These are phyloP conservation scores for Oxyura jamaicensis DNA, from an alignment of 2,113 vertebrate genomes.

Conservation along the genomic window DNA sequence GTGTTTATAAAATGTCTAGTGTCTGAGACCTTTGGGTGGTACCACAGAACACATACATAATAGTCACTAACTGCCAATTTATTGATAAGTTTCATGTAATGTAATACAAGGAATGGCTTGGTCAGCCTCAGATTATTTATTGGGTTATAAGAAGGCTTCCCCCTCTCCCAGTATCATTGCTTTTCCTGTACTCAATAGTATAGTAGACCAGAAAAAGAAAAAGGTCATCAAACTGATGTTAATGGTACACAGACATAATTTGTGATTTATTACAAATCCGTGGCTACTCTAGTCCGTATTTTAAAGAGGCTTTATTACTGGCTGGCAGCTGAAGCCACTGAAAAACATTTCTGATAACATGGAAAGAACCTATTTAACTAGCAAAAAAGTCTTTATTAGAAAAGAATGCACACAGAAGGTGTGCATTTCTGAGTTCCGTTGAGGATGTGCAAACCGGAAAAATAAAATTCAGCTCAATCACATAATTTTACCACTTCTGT, in stretches of 20 bases:
- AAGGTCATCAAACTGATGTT: background rate
- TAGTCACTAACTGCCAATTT: conserved; percentile 25
- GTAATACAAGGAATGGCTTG: background rate
- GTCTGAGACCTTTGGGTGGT: background rate
- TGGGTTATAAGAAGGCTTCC: background rate
- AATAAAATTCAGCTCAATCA: background rate
- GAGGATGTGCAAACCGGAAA: background rate
- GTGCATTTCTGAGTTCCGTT: background rate
- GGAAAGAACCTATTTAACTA: background rate
- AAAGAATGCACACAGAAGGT: background rate
- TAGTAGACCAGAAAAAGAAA: background rate
- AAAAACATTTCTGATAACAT: background rate
- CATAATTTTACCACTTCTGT: background rate
- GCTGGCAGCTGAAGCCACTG: background rate
- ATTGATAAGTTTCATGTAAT: background rate
- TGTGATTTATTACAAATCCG: background rate
- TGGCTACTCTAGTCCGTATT: background rate
- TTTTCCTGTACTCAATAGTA: background rate
- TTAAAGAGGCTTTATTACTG: background rate
- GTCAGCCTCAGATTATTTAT: background rate
- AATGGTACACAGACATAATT: background rate
- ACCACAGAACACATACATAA: conserved; percentile 28
- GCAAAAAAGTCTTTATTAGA: background rate
- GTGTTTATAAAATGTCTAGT: background rate
- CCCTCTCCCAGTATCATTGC: background rate